Base-by-base conservation (phyloP, 2,888 invertebrate genomes). In the Adineta ricciae region DNA sequence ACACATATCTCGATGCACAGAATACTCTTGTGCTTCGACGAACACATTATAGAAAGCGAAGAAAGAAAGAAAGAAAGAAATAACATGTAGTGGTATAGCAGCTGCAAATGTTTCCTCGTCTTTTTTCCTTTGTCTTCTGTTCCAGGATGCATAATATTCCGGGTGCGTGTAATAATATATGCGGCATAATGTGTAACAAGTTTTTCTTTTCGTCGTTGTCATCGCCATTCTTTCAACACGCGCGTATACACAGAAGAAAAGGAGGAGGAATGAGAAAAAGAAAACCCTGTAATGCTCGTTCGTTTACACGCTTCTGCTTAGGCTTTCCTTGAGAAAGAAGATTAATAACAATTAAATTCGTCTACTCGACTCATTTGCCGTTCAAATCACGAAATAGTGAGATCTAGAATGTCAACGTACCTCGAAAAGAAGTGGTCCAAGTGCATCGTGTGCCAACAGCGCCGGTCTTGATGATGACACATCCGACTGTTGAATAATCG, bases 401-500 rank as follows among this genome's bases (percentile, higher is more conserved):
- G 41, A 0, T 32, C 24, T 7, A 41, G 14, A 41, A n/a, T 11
- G 38, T 78, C 24, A 24, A 87, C 89, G 86, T 89, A 94, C 94
- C 92, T 94, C 94, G 86, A 94, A 92, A 86, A 94, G 92, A 87
- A 94, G 91, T 86, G 94, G 93, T 86, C 94, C 94, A 88, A 94
- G 92, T 88, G 94, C 92, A 89, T 94, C 93, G 90, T 93, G 93
- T 88, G 93, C 92, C 88, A 94, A 91, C 88, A 94, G 93, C 88
- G 92, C 93, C 87, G 95, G 94, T 91, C 95, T 95, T 87, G 96
- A 95, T 87, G 96, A 96, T 88, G 95, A 95, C 88, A 97, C 96
- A 92, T 97, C 96, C 88, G 96, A 96, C 91, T 95, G 96, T 92
- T 97, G 96, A 87, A 96, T 95, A 88, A 95, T 96, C 2, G 64